Percentiles rank a stretch among this genome's conserved stretches.
Conservation (phyloP, 2,113 vertebrate genomes). For the Takifugu flavidus region DNA sequence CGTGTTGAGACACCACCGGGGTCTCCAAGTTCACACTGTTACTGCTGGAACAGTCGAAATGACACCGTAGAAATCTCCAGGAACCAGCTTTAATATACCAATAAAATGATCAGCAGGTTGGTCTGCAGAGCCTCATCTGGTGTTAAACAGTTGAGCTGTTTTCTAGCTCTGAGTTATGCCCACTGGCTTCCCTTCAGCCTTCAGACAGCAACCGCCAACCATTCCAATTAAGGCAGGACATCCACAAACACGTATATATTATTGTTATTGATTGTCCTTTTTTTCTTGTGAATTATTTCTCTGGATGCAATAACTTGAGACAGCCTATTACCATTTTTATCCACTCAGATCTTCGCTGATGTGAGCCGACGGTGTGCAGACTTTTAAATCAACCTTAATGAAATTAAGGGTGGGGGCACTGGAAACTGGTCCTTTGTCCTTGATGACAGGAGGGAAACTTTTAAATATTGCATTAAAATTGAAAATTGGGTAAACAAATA, state of each 20-base stretch:
- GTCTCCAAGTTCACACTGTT: too few relatives aligned
- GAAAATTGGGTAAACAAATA: background rate
- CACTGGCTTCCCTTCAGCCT: background rate
- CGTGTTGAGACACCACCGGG: too few relatives aligned
- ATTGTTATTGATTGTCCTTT: background rate
- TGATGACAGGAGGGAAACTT: constrained; percentile 1
- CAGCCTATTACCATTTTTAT: background rate
- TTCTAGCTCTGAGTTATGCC: background rate
- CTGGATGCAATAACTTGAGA: background rate
- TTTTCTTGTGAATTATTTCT: background rate
- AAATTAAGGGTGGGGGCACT: background rate
- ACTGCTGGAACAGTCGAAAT: too few relatives aligned
- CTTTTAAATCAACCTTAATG: background rate
- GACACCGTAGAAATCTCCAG: too few relatives aligned
- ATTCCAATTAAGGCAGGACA: too few relatives aligned
- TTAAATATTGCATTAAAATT: background rate
- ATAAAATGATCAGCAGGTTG: too few relatives aligned
- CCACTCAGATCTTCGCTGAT: background rate
- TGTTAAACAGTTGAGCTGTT: background rate
- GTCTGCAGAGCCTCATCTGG: background rate
- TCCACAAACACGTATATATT: too few relatives aligned
- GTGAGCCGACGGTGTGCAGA: background rate
- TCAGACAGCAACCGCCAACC: background rate
- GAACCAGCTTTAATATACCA: too few relatives aligned
- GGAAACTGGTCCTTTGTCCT: background rate